Base-by-base conservation (phyloP, 1,140 invertebrate species). In the Sycobia sp. region DNA sequence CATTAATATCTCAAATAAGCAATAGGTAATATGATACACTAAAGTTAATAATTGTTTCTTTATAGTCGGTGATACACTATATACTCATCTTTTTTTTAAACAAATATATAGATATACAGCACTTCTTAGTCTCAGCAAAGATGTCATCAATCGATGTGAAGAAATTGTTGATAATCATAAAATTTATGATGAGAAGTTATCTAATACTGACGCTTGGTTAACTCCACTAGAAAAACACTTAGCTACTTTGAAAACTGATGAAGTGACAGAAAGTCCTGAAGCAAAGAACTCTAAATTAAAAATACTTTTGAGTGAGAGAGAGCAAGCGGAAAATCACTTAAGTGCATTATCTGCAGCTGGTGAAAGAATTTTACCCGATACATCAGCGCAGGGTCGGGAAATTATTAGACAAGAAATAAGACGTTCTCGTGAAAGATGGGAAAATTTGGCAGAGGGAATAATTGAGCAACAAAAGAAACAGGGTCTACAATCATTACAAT, bases 351-450 rank as follows among this genome's bases (percentile, higher is more conserved):
- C 89, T 4, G 83, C 89, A 5, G 80, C 90, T 14, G 94, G 92
- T 4, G 95, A 98, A 72, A 90, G 91, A 75, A 86, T 97, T 23
- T 88, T 94, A 65, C 92, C 94, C 0, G 93, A 96, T 77, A 98
- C 95, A 4, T 92, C 94, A 4, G 90, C 94, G 23, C 86, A 88
- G 71, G 96, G 95, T 11, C 85, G 96, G 61, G 96, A 98, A 77
- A 88, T 86, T 34, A 90, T 98, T 38, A 84, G 95, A 10, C 87
- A 91, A 66, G 90, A 96, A 70, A 79, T 97, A 63, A 85, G 91
- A 75, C 84, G 84, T 20, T 83, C 90, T 54, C 86, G 89, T 73
- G 92, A 93, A 72, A 83, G 91, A 73, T 96, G 93, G 92, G 94
- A 97, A 67, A 87, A 86, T 73, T 78, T 96, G 0, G 88, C 91